Evolutionary conservation across 2,888 invertebrate species (phyloP).

Genomic region (Bombyx huttoni): DNA sequence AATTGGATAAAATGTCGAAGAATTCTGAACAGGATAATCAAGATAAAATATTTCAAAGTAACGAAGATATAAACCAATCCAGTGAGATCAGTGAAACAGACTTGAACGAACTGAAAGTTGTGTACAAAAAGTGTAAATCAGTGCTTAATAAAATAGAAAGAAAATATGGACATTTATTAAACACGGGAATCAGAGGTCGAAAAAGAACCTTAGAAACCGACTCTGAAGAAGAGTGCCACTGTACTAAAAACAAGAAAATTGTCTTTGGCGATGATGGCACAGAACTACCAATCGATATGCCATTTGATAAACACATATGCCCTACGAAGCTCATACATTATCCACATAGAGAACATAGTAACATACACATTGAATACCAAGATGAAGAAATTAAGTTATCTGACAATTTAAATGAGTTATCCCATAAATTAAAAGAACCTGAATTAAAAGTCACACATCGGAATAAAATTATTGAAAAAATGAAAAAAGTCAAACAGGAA

Average conservation of each 20-base stretch:
- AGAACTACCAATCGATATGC: constrained; percentile 20
- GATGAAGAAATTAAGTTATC: constrained; percentile 26
- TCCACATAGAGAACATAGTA: constrained; percentile 5
- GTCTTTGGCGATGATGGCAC: constrained; percentile 53
- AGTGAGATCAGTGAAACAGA: constrained; percentile 29
- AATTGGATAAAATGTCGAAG: constrained; percentile 8
- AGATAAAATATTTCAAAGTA: constrained; percentile 5
- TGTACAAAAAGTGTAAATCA: constrained; percentile 45
- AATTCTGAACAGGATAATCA: constrained; percentile 6
- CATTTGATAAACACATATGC: constrained; percentile 36
- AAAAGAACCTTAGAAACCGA: no score
- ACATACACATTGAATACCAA: constrained; percentile 33
- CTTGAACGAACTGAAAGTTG: constrained; percentile 36
- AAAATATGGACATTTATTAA: constrained; percentile 53
- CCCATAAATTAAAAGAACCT: constrained; percentile 28
- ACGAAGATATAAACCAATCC: constrained; percentile 3
- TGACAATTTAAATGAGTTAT: constrained; percentile 28
- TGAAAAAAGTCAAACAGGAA: constrained; percentile 30
- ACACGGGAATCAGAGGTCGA: constrained; percentile 14
- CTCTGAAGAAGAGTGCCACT: constrained; percentile 26
- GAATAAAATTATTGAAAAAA: constrained; percentile 39
- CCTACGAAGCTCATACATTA: constrained; percentile 19
- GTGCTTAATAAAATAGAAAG: constrained; percentile 44
- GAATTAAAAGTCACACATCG: constrained; percentile 23
- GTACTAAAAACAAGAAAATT: constrained; percentile 40